Base-by-base conservation (phyloP, 2,888 invertebrate species). In the Lutraria lutraria region DNA sequence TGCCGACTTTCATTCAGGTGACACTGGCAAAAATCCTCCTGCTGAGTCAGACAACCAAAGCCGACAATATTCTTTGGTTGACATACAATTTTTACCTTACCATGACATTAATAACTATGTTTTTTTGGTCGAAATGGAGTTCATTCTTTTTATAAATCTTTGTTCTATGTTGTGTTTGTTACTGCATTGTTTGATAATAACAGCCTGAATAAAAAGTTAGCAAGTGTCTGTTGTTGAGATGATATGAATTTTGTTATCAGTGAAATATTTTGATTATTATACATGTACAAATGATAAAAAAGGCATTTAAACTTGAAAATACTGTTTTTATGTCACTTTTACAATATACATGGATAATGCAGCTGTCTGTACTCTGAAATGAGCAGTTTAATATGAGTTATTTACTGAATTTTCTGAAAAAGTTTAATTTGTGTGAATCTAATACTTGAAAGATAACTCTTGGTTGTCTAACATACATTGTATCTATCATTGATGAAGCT, bases 51-150 rank as follows among this genome's bases (percentile, higher is more conserved):
- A 76, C 76, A 0, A 76, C 19, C 34, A 34, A 43, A 76, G 76
- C 76, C 76, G 76, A 76, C 76, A 34, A 31, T 76, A 76, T 76
- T 76, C 34, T 76, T 76, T 19, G 31, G 76, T 76, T 34, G 76
- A 76, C 76, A 19, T 34, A 76, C 25, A 25, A 68, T 68, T 68
- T 68, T 68, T 68, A 25, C 63, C 13, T 76, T 34, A 16, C 34
- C 76, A 31, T 76, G 76, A 76, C 76, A 76, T 76, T 76, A 31
- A 76, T 76, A 76, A 76, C 16, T 31, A 25, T 25, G 72, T 34
- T 31, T 76, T 76, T 31, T 76, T 34, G 15, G 56, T 19, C 19
- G 31, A 76, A 76, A 76, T 34, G 12, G 56, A 34, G 29, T 76
- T 76, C 76, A 31, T 76, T 76, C 31, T 76, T 31, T 34, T 34